Base-by-base conservation (phyloP, 30 jellyfish, hydroid and myxozoan species). In the Mastigias papua region DNA sequence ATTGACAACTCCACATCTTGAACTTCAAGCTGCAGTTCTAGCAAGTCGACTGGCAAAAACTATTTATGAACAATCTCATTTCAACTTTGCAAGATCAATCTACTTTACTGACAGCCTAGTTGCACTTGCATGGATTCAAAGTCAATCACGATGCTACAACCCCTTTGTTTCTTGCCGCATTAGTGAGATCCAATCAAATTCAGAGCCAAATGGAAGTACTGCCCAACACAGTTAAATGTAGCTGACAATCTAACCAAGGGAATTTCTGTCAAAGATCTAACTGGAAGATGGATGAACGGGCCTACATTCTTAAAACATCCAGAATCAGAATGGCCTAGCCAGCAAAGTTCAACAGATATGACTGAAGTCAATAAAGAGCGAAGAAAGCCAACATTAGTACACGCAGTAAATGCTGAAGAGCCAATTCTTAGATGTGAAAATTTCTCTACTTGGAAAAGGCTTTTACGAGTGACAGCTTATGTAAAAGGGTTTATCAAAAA, bases 1-100 rank as follows among this genome's bases (percentile, higher is more conserved):
- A n/a, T n/a, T n/a, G n/a, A n/a, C n/a, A n/a, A n/a, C n/a, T n/a
- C n/a, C n/a, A n/a, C n/a, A n/a, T 46, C 60, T 89, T 30, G 97
- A 89, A 84, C 29, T 78, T 22, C 82, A 69, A 78, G 97, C 89
- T 61, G 97, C 97, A 25, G 97, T 89, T 50, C 92, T 78, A 48
- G 92, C 97, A 70, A n/a, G 83, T 30, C 90, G 90, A n/a, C 80
- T 80, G 2, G 88, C 89, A 66, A 80, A 79, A 48, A 20, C 67
- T 69, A 89, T 80, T n/a, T n/a, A n/a, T n/a, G n/a, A n/a, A n/a
- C 27, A 48, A 72, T 69, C 90, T 75, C 71, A 86, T 68, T 69
- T 80, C 23, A 78, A 62, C 29, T 62, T 69, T 78, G 33, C 29
- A 1, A 76, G 69, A 31, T 73, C 62, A 31, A 80, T 19, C 1